A percentile compares a stretch with the other conserved stretches of the same genome.
These are phyloP conservation scores for Gymnobelideus leadbeateri DNA, from an alignment of 2,113 vertebrate genomes.

Conservation along the genomic window DNA sequence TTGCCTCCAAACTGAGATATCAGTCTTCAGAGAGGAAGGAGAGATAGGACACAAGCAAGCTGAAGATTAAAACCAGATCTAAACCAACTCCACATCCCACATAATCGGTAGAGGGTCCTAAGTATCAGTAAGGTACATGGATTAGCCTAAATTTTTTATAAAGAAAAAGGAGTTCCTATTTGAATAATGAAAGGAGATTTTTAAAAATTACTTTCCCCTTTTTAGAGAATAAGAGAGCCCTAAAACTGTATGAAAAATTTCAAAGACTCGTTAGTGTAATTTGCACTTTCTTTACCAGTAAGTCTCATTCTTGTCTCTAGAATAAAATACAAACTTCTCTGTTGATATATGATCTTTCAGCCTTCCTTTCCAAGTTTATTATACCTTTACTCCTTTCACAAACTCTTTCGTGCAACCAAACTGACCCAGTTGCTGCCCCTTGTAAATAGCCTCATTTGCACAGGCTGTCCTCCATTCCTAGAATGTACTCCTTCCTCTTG, in stretches of 20 bases:
- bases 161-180: neutral
- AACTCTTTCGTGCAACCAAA: neutral
- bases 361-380: neutral
- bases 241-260: neutral
- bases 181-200: neutral
- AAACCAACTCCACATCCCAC: neutral
- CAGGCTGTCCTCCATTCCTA: neutral
- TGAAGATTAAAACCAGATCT: neutral
- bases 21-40: neutral
- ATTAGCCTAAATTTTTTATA: neutral
- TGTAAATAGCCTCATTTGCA: neutral
- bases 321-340: neutral
- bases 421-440: neutral
- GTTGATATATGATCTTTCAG: neutral
- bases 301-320: neutral
- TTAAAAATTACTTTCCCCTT: neutral
- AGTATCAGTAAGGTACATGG: neutral
- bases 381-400: neutral
- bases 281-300: neutral
- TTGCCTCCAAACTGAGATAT: neutral
- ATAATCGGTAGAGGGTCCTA: neutral
- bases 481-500: neutral
- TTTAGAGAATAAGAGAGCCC: neutral
- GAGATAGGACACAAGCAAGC: neutral
- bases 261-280: neutral